Evolutionary conservation across 64 coral and sea anemone species (phyloP), one percentile per base, ranked within the genome.

Genomic region (Platygyra sinensis): DNA sequence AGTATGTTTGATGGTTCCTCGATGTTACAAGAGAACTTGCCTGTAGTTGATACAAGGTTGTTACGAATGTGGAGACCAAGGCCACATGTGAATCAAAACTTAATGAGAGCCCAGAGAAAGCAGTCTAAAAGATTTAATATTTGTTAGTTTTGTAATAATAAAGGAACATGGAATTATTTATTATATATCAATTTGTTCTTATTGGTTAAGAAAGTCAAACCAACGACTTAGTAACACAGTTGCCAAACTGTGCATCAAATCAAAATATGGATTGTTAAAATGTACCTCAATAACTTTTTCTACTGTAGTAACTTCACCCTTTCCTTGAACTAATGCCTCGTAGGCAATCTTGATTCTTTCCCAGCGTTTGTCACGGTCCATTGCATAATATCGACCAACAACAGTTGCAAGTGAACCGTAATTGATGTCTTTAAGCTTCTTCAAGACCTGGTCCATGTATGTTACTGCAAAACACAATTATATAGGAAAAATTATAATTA

Each of bases 361-460:
- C 94, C 91, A 99, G 62, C 97, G 90, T 79, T 96, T 99, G 79
- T 99, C 97, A 52, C 97, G 64, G 74, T 99, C 97, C 97, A 99
- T 99, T 0, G 97, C 97, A 91, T 99, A 99, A 76, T 99, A 99
- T 12, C 97, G 91, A 3, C 97, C 97, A 52, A 94, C 76, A 24
- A 99, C 86, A 25, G 94, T 93, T 7, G 97, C 97, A 30, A 99
- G 74, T 29, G 97, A 99, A n/a, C 97, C 97, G 86, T 99, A 99
- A 33, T 91, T 88, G 24, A 99, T 74, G 74, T 99, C 94, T 50
- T 91, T 96, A 50, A 99, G 76, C 25, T 99, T 99, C 73, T 99
- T 89, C 5, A 99, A 80, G 19, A 99, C 91, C 86, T 94, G 97
- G n/a, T 99, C 82, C 28, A 99, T 88, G 91, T 99, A 99, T 22